A percentile compares a stretch with the other conserved stretches of the same genome.
Evolutionary conservation across 2,797 vertebrate genomes (phyloP).

Genomic region (Typhlichthys subterraneus): DNA sequence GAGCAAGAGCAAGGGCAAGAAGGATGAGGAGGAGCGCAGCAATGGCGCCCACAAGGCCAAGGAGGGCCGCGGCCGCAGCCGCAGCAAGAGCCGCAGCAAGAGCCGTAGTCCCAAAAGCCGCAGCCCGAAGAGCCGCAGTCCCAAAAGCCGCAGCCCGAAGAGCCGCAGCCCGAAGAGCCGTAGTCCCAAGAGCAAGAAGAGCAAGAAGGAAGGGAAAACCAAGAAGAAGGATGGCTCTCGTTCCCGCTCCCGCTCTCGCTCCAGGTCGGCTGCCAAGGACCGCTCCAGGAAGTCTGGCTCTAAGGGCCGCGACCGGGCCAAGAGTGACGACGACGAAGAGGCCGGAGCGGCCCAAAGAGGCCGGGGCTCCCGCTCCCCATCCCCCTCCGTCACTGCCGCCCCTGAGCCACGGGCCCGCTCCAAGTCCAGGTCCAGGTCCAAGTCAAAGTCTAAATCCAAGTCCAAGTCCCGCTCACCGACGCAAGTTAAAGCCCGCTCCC

Average conservation of each 20-base stretch:
- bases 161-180: slow-evolving; percentile 41
- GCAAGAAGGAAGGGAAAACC: slow-evolving; percentile 82
- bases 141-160: slow-evolving; percentile 54
- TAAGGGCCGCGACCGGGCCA: slow-evolving; percentile 76
- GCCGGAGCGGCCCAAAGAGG: slow-evolving; percentile 34
- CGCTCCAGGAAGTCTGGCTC: slow-evolving; percentile 74
- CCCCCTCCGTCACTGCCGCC: slow-evolving; percentile 63
- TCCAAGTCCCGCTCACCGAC: slow-evolving; percentile 84
- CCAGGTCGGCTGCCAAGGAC: slow-evolving; percentile 80
- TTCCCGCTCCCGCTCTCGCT: slow-evolving; percentile 80
- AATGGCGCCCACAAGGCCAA: slow-evolving; percentile 70
- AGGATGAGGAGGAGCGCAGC: slow-evolving; percentile 79
- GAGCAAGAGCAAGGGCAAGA: slow-evolving; percentile 82
- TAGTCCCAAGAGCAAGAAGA: slow-evolving; percentile 80
- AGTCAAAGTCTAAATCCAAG: slow-evolving; percentile 63
- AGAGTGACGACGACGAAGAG: slow-evolving; percentile 76
- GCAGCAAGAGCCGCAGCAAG: slow-evolving; percentile 65
- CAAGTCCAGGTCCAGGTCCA: slow-evolving; percentile 75
- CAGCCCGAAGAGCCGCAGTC: slow-evolving; percentile 33
- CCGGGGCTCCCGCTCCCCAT: slow-evolving; percentile 73
- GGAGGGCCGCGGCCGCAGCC: slow-evolving; percentile 62
- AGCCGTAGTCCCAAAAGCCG: slow-evolving; percentile 47
- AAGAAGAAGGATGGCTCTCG: slow-evolving; percentile 67
- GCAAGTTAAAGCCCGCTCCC: slow-evolving; percentile 80
- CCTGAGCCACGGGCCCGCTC: slow-evolving; percentile 82